A percentile compares a stretch with the other conserved stretches of the same genome.
Conservation (phyloP, 2,797 vertebrate species). For the Mus caroli region DNA sequence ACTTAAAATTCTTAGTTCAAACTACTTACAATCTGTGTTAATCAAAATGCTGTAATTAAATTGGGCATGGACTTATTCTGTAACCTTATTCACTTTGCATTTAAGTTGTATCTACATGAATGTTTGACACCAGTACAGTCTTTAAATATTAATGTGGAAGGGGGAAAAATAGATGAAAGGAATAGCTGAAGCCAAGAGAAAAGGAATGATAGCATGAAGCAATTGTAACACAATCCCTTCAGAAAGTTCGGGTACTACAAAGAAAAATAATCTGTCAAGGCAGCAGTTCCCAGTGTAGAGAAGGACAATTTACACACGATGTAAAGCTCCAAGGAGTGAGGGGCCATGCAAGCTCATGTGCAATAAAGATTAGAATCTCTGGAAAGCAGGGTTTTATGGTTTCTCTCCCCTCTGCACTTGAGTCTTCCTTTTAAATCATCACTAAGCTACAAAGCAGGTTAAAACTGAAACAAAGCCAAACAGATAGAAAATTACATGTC, state of each 20-base stretch:
- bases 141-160: conserved; percentile 80
- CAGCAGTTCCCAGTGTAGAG: conserved; percentile 44
- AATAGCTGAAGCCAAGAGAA: conserved; percentile 64
- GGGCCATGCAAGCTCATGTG: conserved; percentile 49
- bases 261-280: conserved; percentile 62
- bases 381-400: conserved; percentile 49
- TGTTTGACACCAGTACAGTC: conserved; percentile 75
- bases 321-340: conserved; percentile 62
- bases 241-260: conserved; percentile 53
- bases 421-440: conserved; percentile 47
- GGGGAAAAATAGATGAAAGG: conserved; percentile 70
- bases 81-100: conserved; percentile 74
- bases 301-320: conserved; percentile 62
- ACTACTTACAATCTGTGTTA: conserved; percentile 81
- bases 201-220: conserved; percentile 51
- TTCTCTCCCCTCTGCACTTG: not conserved
- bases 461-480: conserved; percentile 63
- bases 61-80: conserved; percentile 80
- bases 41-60: conserved; percentile 86
- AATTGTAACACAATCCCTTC: conserved; percentile 50
- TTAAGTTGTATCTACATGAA: conserved; percentile 80
- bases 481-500: conserved; percentile 2
- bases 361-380: conserved; percentile 69
- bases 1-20: conserved; percentile 85
- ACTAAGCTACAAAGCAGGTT: conserved; percentile 35